Evolutionary conservation across 2,797 vertebrate species (phyloP), one percentile per base, ranked within the genome.

Genomic region (Bradypodion ventrale): DNA sequence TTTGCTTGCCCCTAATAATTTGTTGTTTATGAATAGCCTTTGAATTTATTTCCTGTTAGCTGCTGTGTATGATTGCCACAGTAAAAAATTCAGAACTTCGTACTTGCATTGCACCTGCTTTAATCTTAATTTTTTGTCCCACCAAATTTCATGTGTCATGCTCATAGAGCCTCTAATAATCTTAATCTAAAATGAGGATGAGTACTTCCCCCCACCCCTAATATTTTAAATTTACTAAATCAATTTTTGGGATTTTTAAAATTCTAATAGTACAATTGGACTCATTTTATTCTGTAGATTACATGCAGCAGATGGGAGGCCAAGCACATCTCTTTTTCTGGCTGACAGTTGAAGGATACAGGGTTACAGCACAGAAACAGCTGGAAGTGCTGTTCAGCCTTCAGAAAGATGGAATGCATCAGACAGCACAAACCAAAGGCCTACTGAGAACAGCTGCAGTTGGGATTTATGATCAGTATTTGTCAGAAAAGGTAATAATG

Each of bases 281-380:
- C 63, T 77, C 75, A 85, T 29, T 79, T 90, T 77, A 70, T 32
- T 88, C 83, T 89, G 19, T 91, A 99, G 99, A 99, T 97, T 99
- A 98, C 94, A 99, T 99, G 99, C 99, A 99, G 96, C 97, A 97
- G 83, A 98, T 97, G 42, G 99, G 98, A 75, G 98, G 98, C 83
- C 99, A 99, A 94, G 98, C 98, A 1, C 98, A 99, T 94, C 97
- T 99, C 85, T 99, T 99, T 95, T 99, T 99, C 95, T 99, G 99
- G 99, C 97, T 99, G 95, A 99, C 98, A 1, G 99, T 99, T 90
- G 98, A 99, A 95, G 99, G 99, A 46, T 99, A 99, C 96, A 96
- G 99, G 91, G 98, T 99, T 91, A 99, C 98, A 0, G 99, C 99
- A 0, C 98, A 99, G 88, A 98, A 99, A 91, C 99, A 99, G 94